Conservation (phyloP, 2,797 vertebrate genomes). For the Typhlichthys eigenmanni region DNA sequence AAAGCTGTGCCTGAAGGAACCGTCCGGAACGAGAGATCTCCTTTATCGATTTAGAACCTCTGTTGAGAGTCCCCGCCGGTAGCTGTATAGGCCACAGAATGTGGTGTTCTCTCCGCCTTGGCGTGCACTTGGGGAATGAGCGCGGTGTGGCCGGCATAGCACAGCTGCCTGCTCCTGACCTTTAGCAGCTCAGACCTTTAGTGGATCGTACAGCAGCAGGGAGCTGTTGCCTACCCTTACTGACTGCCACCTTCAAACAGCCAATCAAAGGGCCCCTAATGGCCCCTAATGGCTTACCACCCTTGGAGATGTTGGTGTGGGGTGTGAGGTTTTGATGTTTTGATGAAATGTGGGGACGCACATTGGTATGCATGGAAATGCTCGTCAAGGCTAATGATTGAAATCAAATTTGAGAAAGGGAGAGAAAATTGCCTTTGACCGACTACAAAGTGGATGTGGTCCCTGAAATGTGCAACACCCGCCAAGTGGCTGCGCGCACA, state of each 20-base stretch:
- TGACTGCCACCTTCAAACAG: slow-evolving; percentile 63
- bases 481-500: slow-evolving; percentile 45
- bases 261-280: slow-evolving; percentile 68
- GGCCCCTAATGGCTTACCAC: slow-evolving; percentile 56
- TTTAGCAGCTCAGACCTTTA: slow-evolving; percentile 58
- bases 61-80: too few species aligned
- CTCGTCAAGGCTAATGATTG: background rate
- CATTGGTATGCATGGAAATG: background rate
- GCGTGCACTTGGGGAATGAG: slow-evolving; percentile 4
- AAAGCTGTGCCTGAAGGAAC: slow-evolving; percentile 4
- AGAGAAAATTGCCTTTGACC: slow-evolving; percentile 59
- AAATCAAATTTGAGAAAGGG: slow-evolving; percentile 45
- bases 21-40: too few species aligned
- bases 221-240: slow-evolving; percentile 51
- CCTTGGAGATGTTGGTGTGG: slow-evolving; percentile 31
- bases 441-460: slow-evolving; percentile 46
- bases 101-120: slow-evolving; percentile 20
- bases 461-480: slow-evolving; percentile 25
- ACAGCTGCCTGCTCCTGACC: slow-evolving; percentile 45
- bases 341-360: slow-evolving; percentile 10
- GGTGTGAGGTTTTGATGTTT: slow-evolving; percentile 24
- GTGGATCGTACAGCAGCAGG: slow-evolving; percentile 56
- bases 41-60: too few species aligned
- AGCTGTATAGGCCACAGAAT: too few species aligned
- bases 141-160: slow-evolving; percentile 29